Percentiles rank a stretch among this genome's conserved stretches.
phyloP scores from a whole-genome alignment of 2,888 invertebrate species.

The Noctua janthina region DNA sequence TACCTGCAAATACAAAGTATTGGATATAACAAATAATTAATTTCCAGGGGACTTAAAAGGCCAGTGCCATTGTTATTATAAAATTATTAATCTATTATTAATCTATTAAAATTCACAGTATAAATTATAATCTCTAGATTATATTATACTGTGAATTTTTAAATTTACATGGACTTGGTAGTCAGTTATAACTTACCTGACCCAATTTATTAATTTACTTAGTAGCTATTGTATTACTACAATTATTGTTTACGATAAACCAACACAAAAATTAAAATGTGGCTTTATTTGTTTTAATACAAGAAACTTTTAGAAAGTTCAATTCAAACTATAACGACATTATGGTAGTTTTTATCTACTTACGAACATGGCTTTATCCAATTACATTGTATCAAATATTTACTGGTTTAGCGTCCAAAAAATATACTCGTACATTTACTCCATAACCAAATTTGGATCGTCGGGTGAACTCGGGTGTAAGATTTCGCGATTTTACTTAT shows the following conservation, averaged over 20 bases:
- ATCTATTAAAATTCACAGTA: no score
- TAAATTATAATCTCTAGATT: no score
- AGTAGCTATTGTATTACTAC: not conserved
- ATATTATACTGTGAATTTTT: not conserved
- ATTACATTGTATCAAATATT: not conserved
- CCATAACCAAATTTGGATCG: not conserved
- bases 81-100: not conserved
- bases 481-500: not conserved
- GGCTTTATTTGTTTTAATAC: not conserved
- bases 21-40: not conserved
- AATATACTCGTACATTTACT: not conserved
- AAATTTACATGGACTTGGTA: not conserved
- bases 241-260: not conserved
- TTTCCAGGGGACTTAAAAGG: no score
- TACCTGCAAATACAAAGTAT: slow-evolving; percentile 62
- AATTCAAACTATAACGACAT: not conserved
- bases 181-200: slow-evolving; percentile 29
- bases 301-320: no score
- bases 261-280: not conserved
- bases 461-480: not conserved
- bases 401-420: not conserved
- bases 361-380: no score
- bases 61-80: not conserved
- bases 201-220: no score
- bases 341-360: not conserved